Conservation (phyloP, 2,888 invertebrate genomes). For the Dyspetes luteomarginatus region DNA sequence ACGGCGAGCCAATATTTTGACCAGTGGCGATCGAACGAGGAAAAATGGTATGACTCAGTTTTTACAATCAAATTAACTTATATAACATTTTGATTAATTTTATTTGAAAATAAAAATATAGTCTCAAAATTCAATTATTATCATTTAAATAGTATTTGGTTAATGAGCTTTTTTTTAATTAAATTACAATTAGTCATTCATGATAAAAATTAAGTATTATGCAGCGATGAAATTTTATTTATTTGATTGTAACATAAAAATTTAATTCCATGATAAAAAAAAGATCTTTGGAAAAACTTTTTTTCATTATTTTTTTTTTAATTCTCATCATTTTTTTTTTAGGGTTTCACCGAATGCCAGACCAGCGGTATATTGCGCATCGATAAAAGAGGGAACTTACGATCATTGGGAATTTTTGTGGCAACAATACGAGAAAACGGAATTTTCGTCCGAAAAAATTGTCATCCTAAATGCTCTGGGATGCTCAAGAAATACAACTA, state of each 20-base stretch:
- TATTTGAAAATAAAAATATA: conserved; percentile 2
- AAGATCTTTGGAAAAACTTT: not conserved
- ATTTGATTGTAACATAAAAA: too few relatives aligned
- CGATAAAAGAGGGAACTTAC: conserved; percentile 87
- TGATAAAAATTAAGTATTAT: too few relatives aligned
- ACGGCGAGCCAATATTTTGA: conserved; percentile 83
- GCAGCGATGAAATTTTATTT: too few relatives aligned
- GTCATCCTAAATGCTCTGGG: conserved; percentile 84
- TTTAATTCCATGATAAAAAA: too few relatives aligned
- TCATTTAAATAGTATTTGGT: too few relatives aligned
- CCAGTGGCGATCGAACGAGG: conserved; percentile 48
- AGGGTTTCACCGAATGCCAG: conserved; percentile 88
- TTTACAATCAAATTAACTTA: not conserved
- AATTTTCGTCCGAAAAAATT: conserved; percentile 85
- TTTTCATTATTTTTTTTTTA: not conserved
- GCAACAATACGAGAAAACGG: conserved; percentile 85
- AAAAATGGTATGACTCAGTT: conserved; percentile 52
- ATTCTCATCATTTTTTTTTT: conserved; percentile 63
- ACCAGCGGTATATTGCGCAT: conserved; percentile 90
- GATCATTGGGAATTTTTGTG: conserved; percentile 88
- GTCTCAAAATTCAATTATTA: too few relatives aligned
- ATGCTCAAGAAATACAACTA: conserved; percentile 82
- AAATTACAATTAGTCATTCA: too few relatives aligned
- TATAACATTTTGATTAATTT: not conserved
- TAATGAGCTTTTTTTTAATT: too few relatives aligned